Base-by-base conservation (phyloP, 2,888 invertebrate genomes). In the Asteroscopus sphinx region DNA sequence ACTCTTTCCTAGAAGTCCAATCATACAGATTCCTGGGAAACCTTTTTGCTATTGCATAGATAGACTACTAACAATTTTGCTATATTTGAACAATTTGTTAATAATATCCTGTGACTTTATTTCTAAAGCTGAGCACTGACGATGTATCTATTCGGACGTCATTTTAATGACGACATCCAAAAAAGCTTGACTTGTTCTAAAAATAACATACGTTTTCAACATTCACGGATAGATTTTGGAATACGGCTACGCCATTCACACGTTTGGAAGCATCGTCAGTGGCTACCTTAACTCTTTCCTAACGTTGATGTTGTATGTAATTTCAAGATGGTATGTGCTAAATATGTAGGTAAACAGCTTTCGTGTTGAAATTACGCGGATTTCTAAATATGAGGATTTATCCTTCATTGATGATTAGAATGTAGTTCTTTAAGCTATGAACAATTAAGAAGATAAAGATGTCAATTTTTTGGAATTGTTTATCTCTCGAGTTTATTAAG, bases 241-340 rank as follows among this genome's bases (percentile, higher is more conserved):
- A n/a, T n/a, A n/a, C n/a, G n/a, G n/a, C n/a, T n/a, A n/a, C n/a
- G n/a, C n/a, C n/a, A n/a, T n/a, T n/a, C n/a, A n/a, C n/a, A n/a
- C n/a, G n/a, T n/a, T n/a, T n/a, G n/a, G n/a, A n/a, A n/a, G n/a
- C n/a, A n/a, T n/a, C n/a, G n/a, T n/a, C n/a, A n/a, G n/a, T n/a
- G n/a, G n/a, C n/a, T n/a, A 17, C 7, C 5, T 13, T n/a, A 41
- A 33, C n/a, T 16, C 0, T 33, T 57, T 48, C 36, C 0, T 30
- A 65, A 65, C 48, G 58, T 66, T 62, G 37, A 44, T n/a, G 26
- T 33, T 21, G 33, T 15, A n/a, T n/a, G n/a, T 37, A 0, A 66
- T 48, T 32, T 28, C 9, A 1, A 16, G 9, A 35, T 28, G 32
- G 21, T 21, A 1, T 30, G 21, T 49, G 63, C 26, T 59, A 66